Base-by-base conservation (phyloP, 2,113 vertebrate species). In the Bostrychus sinensis region DNA sequence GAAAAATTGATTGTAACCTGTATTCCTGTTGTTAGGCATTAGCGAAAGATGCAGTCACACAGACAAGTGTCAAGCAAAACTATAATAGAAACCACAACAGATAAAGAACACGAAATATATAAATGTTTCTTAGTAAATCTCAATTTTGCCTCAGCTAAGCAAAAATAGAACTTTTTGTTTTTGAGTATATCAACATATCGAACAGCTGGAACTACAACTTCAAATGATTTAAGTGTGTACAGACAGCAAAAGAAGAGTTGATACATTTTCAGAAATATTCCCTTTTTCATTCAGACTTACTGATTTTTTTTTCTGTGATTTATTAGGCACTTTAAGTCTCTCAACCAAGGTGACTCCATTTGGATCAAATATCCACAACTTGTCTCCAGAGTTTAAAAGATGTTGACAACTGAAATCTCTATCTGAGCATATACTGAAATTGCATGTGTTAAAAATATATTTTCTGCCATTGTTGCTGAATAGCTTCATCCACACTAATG, bases 381-480 rank as follows among this genome's bases (percentile, higher is more conserved):
- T 17, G 25, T 25, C 7, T 51, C 28, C 2, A 8, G 23, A 30
- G 8, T 51, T n/a, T n/a, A 17, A 51, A 28, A 48, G 4, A 14
- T 9, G 12, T 51, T 17, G 48, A 30, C 16, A 14, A 14, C 10
- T 22, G 5, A 48, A 48, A 48, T 23, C 22, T 30, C 3, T 32
- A 8, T 17, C 25, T 30, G n/a, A 17, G 12, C 5, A 25, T n/a
- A 5, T 28, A 30, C 16, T 51, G 25, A 30, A 51, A 39, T 5
- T 10, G 7, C 7, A 10, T 12, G 5, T 10, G 25, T 30, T 23
- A n/a, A 51, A 16, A n/a, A 23, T 19, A 45, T 45, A 48, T 48
- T 11, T 9, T 78, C 75, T 19, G 53, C 54, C 74, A 82, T 75
- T 41, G 68, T 28, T 14, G 32, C 11, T 10, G 11, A 34, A 10